Evolutionary conservation across 2,113 vertebrate species (phyloP), one percentile per base, ranked within the genome.

Genomic region (Callionymus lyra): DNA sequence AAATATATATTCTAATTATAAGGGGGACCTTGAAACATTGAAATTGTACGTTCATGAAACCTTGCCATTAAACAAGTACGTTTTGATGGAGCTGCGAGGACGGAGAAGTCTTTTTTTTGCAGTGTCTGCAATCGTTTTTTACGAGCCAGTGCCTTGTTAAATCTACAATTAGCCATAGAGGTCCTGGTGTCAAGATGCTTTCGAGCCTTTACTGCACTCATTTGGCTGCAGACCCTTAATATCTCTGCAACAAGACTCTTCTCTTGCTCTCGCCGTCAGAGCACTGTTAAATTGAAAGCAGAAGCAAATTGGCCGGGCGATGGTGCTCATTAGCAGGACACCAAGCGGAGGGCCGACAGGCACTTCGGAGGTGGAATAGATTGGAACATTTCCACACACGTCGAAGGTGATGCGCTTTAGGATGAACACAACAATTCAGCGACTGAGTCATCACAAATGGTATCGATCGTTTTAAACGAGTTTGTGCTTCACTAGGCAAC

Each of bases 261-360:
- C 35, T 51, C 34, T 21, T 47, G 50, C 21, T 16, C 15, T 12
- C 56, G 50, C 63, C 58, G 70, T 46, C 55, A 56, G 58, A 53
- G 70, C 47, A 45, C 56, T 42, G 53, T 70, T 68, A 68, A 66
- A 72, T 37, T 65, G 63, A 72, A 62, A 68, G 63, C 63, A 65
- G 53, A 74, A 58, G 61, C 66, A 78, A 81, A 81, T 50, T 53
- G 65, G 38, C 52, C 27, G 40, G 59, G 68, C 68, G 68, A 63
- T 43, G 31, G 38, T 68, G 65, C 75, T 81, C 64, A 70, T 81
- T 81, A 76, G 47, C 59, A 59, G 43, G 70, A 70, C 68, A 59
- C 68, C 65, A 72, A 63, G 68, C 54, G 65, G 67, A 58, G 42
- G 49, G 36, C 56, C 70, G 60, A 52, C 60, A 66, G 59, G 59